Base-by-base conservation (phyloP, 2,888 invertebrate species). In the Diadegma fenestrale region DNA sequence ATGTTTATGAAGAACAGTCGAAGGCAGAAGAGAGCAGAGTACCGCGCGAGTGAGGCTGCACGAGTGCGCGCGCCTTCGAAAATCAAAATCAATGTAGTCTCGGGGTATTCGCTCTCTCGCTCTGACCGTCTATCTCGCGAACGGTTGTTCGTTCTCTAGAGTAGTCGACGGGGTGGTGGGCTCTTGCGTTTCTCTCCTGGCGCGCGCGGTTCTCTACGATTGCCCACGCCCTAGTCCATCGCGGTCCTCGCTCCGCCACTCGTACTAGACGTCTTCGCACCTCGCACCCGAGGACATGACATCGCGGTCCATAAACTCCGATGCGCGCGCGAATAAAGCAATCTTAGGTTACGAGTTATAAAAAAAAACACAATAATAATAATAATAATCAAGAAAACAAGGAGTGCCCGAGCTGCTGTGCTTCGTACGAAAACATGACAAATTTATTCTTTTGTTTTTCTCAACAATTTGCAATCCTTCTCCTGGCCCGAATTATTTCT, bases 51-150 rank as follows among this genome's bases (percentile, higher is more conserved):
- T 66, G 85, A 82, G 80, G 82, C 80, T 85, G 82, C 69, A 80
- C 72, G 86, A 84, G 80, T 79, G 84, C 86, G 83, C 91, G 90
- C 91, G 90, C 91, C 91, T 92, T 90, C 89, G 91, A 92, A 92
- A 92, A 92, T 92, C 92, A 92, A 92, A 92, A 92, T 92, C 92
- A 92, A 92, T 92, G 92, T 92, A 90, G 90, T 91, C 88, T 69
- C 83, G 81, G 88, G 88, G 81, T 85, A 83, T 75, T 58, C 85
- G 66, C 82, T 87, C 82, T 87, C 86, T 61, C 78, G 73, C 77
- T 71, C 85, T 54, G 69, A 86, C 77, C 48, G 82, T 73, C 71
- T 79, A 69, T 80, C 76, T 26, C 86, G 43, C 80, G 51, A 26
- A 22, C 54, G 41, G 14, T 63, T 30, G 66, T 75, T 75, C 66